Evolutionary conservation across 2,888 invertebrate species (phyloP), one percentile per base, ranked within the genome.

Genomic region (Eristalis tenax): DNA sequence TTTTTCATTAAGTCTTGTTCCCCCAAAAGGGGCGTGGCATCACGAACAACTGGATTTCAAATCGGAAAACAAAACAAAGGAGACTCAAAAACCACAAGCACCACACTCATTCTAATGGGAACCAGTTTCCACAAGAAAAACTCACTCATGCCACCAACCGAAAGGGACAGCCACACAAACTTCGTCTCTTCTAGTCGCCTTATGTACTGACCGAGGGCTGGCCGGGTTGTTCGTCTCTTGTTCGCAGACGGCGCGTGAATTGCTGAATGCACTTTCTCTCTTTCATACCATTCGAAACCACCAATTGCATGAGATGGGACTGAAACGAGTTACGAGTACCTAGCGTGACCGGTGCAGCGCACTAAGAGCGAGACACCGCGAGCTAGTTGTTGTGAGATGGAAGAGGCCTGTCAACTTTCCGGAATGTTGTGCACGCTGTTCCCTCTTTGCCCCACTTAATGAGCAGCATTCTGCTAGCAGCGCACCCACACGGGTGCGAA

Each of bases 181-280:
- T 26, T 43, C 43, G 10, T 10, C 43, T n/a, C 10, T 64, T 63
- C 73, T 32, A 61, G 43, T 32, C 22, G 32, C 2, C 28, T 22
- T 74, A 64, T 74, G 13, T 74, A 74, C 73, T 43, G 11, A 28
- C 13, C 6, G 28, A 32, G 8, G 85, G 85, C 85, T 68, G 66
- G 59, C 50, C 50, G 8, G 4, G 8, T 50, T 22, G 18, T 0
- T 2, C 13, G 6, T 87, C 76, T 63, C 79, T 8, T 22, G 79
- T 71, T 15, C 5, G 1, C 79, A 22, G 5, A 0, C 4, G 0
- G 0, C 0, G 0, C 4, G 8, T 18, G 0, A 50, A 22, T 79
- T 50, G 87, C 87, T 87, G 87, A 87, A 87, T 87, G 6, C 4
- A 18, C 0, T 23, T 56, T 22, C 11, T 74, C 65, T 71, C 84